These are phyloP conservation scores for Rhabdomys pumilio DNA, from an alignment of 2,797 vertebrate species.

Conservation along the genomic window DNA sequence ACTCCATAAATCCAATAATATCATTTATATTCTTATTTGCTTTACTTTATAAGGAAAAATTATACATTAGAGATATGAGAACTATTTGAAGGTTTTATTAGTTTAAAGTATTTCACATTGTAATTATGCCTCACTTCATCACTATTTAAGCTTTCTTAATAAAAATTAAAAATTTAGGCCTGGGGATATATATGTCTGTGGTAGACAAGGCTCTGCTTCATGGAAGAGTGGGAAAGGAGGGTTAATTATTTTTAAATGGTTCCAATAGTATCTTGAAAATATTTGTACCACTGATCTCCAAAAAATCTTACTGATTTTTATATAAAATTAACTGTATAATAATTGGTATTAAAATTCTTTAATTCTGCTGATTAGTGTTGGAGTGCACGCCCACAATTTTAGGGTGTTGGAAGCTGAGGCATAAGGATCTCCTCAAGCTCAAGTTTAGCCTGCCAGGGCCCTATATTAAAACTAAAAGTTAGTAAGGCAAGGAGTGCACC, in stretches of 20 bases:
- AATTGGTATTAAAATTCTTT: conserved; percentile 48
- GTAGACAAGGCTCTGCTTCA: not conserved
- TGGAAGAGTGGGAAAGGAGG: not conserved
- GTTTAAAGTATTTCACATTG: conserved; percentile 15
- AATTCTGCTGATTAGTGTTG: not conserved
- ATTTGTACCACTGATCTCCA: conserved; percentile 7
- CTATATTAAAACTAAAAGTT: not conserved
- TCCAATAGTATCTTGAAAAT: conserved; percentile 48
- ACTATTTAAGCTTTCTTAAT: conserved; percentile 54
- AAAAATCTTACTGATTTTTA: conserved; percentile 23
- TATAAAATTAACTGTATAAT: conserved; percentile 41
- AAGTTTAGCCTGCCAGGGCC: not conserved
- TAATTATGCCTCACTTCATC: not conserved
- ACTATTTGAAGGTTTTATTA: conserved; percentile 48
- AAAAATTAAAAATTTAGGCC: not conserved
- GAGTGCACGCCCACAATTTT: too few species aligned
- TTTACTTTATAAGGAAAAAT: conserved; percentile 54
- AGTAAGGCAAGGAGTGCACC: too few species aligned
- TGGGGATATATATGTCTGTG: not conserved
- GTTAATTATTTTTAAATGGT: not conserved
- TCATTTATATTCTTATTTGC: conserved; percentile 24
- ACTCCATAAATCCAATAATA: conserved; percentile 5
- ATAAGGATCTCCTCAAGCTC: not conserved
- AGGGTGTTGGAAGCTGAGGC: not conserved
- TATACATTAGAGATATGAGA: not conserved